Percentiles rank a stretch among this genome's conserved stretches.
Evolutionary conservation across 2,113 vertebrate species (phyloP).

Genomic region (Calypte anna): DNA sequence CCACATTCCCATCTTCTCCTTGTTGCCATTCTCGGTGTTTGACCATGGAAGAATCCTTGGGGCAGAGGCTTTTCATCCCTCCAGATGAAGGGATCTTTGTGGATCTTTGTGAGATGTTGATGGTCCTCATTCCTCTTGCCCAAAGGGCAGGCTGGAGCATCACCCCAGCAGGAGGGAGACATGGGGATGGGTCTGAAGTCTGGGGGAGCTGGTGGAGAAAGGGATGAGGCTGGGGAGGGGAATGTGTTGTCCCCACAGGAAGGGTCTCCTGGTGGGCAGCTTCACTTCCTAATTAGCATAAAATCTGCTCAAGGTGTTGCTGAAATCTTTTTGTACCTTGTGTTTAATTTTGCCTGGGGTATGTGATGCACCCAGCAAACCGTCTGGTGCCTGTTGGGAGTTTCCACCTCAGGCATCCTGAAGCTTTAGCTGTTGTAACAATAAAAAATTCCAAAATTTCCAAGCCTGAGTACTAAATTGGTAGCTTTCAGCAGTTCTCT

Average conservation of each 20-base stretch:
- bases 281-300: accelerated
- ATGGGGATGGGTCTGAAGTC: background rate
- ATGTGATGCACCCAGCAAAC: background rate
- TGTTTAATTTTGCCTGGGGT: background rate
- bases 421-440: conserved; percentile 19
- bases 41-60: background rate
- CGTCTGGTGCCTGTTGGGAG: accelerated
- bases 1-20: background rate
- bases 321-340: background rate
- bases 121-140: background rate
- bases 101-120: accelerated
- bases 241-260: accelerated
- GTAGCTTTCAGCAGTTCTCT: conserved; percentile 64
- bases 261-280: background rate
- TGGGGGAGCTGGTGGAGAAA: too few species aligned
- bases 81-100: too few species aligned
- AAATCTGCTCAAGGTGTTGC: background rate
- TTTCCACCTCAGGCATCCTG: background rate
- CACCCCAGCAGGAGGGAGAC: accelerated
- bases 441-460: conserved; percentile 9
- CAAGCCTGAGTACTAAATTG: conserved; percentile 63
- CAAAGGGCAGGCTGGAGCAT: background rate
- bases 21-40: accelerated
- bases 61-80: background rate
- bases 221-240: background rate